Conservation (phyloP, 30 jellyfish, hydroid and myxozoan genomes). For the Rhopilema esculentum region DNA sequence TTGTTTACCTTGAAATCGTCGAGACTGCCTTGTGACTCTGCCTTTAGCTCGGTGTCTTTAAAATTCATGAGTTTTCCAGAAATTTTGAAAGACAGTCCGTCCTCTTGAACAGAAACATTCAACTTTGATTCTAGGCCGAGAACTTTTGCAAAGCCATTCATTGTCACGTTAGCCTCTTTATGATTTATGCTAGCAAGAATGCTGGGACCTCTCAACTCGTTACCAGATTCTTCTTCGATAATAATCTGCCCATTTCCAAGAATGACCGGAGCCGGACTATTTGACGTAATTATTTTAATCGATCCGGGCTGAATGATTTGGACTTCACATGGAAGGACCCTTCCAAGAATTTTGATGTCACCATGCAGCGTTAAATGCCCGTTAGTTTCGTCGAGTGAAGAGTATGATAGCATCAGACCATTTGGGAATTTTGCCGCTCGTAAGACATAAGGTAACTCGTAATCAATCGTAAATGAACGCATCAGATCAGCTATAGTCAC, state of each 20-base stretch:
- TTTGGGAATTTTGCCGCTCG: constrained; percentile 81
- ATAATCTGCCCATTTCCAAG: constrained; percentile 93
- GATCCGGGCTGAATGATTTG: constrained; percentile 75
- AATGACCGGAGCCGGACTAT: constrained; percentile 99
- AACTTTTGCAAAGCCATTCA: constrained; percentile 82
- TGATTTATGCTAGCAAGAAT: constrained; percentile 82
- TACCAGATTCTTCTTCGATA: constrained; percentile 74
- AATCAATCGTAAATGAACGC: constrained; percentile 83
- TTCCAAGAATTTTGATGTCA: constrained; percentile 83
- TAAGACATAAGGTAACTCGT: constrained; percentile 85
- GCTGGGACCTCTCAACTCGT: constrained; percentile 88
- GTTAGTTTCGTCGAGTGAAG: constrained; percentile 44
- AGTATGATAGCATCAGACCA: constrained; percentile 90
- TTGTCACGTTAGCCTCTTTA: constrained; percentile 83
- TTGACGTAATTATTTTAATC: constrained; percentile 80
- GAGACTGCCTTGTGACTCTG: constrained; percentile 80
- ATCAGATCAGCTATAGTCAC: constrained; percentile 70
- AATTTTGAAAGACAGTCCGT: constrained; percentile 75
- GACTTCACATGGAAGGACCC: constrained; percentile 78
- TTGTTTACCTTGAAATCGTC: constrained; percentile 88
- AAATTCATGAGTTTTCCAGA: constrained; percentile 92
- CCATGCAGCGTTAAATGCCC: constrained; percentile 80
- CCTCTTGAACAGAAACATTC: constrained; percentile 80
- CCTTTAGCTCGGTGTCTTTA: constrained; percentile 83
- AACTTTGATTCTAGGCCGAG: constrained; percentile 92